These are phyloP conservation scores for Margaritifera margaritifera DNA, from an alignment of 2,888 invertebrate species.

Conservation along the genomic window DNA sequence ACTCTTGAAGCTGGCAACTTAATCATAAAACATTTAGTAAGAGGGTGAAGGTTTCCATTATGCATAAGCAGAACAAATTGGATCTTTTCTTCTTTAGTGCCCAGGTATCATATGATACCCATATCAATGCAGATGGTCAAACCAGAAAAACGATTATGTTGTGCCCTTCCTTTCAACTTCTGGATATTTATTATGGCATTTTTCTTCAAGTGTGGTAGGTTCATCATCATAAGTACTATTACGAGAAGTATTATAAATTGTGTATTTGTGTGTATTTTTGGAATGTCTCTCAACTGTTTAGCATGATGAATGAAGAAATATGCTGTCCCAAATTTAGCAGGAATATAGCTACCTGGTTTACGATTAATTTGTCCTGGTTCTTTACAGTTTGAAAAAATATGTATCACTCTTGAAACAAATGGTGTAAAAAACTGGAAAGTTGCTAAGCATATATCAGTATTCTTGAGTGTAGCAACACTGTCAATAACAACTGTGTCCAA, in stretches of 20 bases:
- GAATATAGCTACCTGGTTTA: not conserved
- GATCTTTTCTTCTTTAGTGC: not conserved
- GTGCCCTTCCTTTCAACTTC: not conserved
- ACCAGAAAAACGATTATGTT: slow-evolving; percentile 8
- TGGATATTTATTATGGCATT: not conserved
- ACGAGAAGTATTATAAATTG: not conserved
- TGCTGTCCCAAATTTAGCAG: not conserved
- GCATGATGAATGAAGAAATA: not conserved
- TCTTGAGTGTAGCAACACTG: not conserved
- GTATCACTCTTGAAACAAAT: not conserved
- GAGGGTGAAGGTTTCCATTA: slow-evolving; percentile 5
- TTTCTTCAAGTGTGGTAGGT: not conserved
- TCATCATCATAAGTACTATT: not conserved
- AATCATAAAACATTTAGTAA: slow-evolving; percentile 14
- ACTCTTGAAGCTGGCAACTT: slow-evolving; percentile 13
- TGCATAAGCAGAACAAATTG: slow-evolving; percentile 8
- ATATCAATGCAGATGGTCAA: not conserved
- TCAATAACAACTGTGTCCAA: not conserved
- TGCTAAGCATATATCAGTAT: not conserved
- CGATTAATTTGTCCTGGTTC: no score
- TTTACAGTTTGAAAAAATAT: not conserved
- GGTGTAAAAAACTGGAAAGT: not conserved
- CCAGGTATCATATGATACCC: slow-evolving; percentile 3
- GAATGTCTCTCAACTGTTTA: not conserved
- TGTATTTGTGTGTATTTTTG: no score